Base-by-base conservation (phyloP, 2,797 vertebrate genomes). In the Epinephelus coioides region DNA sequence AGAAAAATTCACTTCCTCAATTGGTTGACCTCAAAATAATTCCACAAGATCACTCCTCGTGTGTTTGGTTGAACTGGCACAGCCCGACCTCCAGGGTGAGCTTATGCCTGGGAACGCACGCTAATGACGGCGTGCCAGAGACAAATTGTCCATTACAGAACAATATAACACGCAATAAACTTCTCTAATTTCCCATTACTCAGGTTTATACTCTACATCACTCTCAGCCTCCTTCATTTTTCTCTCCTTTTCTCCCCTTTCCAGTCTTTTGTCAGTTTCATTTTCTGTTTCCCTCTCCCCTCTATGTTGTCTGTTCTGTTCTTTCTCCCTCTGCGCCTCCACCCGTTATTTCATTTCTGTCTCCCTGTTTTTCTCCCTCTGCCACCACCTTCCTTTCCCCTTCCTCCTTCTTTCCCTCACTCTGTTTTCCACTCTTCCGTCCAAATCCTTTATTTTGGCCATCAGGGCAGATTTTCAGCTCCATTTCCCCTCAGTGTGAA, bases 401-500 rank as follows among this genome's bases (percentile, higher is more conserved):
- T 77, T 74, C 23, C 71, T 77, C 60, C 64, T 55, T 77, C 77
- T 70, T 59, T 46, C 68, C 54, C 81, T 79, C 81, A 71, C 81
- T 68, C 74, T 76, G 80, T 92, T 93, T 93, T 93, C 90, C 91
- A 91, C 83, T 90, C 80, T 15, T 91, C 86, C 43, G 17, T 94
- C 90, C 90, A 92, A 93, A 93, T 92, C 89, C 88, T 92, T 92
- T 93, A 93, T 93, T 93, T 93, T 94, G 90, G 87, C 91, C 90
- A 88, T 92, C 85, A 89, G 77, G 90, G 84, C 89, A 89, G 85
- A 93, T 93, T 93, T 93, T 94, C 90, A 92, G 93, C 92, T 91
- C 89, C 92, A 92, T 94, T 94, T 93, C 92, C 89, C 82, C 88
- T 91, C 92, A 88, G 90, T 92, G 92, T 94, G 92, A 94, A 93